Evolutionary conservation across 2,888 invertebrate species (phyloP), one percentile per base, ranked within the genome.

Genomic region (Cybosia mesomella): DNA sequence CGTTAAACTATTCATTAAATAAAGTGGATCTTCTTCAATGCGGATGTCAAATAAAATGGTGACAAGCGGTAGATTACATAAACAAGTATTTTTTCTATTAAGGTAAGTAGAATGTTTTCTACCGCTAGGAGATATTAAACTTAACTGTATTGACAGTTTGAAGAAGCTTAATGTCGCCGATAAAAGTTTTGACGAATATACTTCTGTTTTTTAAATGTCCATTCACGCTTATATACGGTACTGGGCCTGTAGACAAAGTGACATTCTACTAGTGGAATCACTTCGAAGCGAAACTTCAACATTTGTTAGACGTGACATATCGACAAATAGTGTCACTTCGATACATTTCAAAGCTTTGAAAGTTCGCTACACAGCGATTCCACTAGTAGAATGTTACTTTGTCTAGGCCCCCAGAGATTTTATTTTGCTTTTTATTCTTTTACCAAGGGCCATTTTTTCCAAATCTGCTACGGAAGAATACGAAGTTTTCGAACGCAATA

Each of bases 1-100:
- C 22, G 39, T 58, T 58, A 15, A 32, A 43, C 58, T 58, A 32
- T 60, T 61, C 60, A 62, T 66, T 66, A 62, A 65, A n/a, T 57
- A 59, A 69, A 60, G 64, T 55, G 68, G 60, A 68, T 64, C 59
- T 67, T 60, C 58, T 36, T 53, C 54, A 64, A 68, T 18, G 61
- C 65, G 65, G 60, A 65, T 64, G 58, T 68, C 53, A 32, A 54
- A 54, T 22, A 54, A 49, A 63, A 63, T 21, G 63, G 55, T 39
- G 57, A 64, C 64, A 36, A 57, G 32, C 36, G 0, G n/a, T 11
- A n/a, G 39, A 39, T 64, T 24, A 22, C 13, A n/a, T 32, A 21
- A 39, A 24, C n/a, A 11, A 8, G 15, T 21, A 24, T 32, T 21
- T 32, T 28, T 61, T 18, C 24, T 39, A 39, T 39, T 59, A 49